A percentile compares a stretch with the other conserved stretches of the same genome.
These are phyloP conservation scores for Limonius californicus DNA, from an alignment of 1,140 invertebrate genomes.

Conservation along the genomic window DNA sequence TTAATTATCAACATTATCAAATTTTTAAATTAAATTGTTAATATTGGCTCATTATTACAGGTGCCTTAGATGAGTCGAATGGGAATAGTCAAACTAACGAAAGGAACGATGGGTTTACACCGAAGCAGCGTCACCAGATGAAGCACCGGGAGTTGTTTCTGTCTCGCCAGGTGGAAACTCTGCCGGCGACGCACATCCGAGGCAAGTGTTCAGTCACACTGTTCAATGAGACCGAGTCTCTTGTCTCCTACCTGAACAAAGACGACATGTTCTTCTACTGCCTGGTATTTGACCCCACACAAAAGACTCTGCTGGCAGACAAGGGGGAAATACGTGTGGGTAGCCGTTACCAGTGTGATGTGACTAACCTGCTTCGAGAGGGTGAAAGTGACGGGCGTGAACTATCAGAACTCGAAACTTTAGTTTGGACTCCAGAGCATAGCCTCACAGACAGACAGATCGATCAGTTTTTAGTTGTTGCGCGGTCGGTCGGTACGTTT, in stretches of 20 bases:
- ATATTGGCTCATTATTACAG: too few species aligned
- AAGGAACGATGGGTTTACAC: conserved; percentile 47
- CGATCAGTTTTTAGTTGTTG: conserved; percentile 97
- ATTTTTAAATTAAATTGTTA: too few species aligned
- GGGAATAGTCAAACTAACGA: conserved; percentile 40
- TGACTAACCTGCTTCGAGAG: conserved; percentile 68
- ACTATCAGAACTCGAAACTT: conserved; percentile 78
- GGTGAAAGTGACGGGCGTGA: conserved; percentile 73
- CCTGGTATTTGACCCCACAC: conserved; percentile 97
- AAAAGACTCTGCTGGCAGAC: conserved; percentile 97
- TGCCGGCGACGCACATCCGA: conserved; percentile 96
- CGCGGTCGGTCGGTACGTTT: conserved; percentile 97
- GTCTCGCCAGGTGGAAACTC: conserved; percentile 94
- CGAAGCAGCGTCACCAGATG: conserved; percentile 88
- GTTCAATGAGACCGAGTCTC: conserved; percentile 96
- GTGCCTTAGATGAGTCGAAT: conserved; percentile 58
- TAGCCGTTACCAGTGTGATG: conserved; percentile 93
- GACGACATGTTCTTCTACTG: conserved; percentile 99
- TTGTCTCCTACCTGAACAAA: conserved; percentile 93
- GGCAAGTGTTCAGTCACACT: conserved; percentile 98
- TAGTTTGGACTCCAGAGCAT: conserved; percentile 92
- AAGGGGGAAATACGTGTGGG: conserved; percentile 94
- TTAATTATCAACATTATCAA: too few species aligned
- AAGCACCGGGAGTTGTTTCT: conserved; percentile 98
- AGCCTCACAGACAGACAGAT: conserved; percentile 91